Percentiles rank a stretch among this genome's conserved stretches.
phyloP scores from a whole-genome alignment of 2,888 invertebrate species.

The Aspidiotus rigidus region DNA sequence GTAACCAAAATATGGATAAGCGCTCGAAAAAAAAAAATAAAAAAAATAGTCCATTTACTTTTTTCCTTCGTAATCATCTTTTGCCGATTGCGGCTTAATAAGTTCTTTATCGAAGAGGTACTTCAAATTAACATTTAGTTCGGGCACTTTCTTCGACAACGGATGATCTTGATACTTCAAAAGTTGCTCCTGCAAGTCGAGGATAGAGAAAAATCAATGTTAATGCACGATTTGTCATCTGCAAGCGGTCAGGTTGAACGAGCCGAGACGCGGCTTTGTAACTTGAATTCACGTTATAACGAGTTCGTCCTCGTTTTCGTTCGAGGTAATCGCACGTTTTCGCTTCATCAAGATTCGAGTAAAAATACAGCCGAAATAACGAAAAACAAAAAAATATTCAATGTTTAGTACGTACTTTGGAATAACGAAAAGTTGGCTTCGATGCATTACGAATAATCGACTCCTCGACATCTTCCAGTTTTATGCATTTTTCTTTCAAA shows the following conservation, averaged over 20 bases:
- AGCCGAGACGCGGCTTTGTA: too few species aligned
- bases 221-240: too few species aligned
- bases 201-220: background rate
- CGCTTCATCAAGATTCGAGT: background rate
- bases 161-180: slow-evolving; percentile 24
- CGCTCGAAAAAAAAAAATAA: background rate
- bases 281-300: too few species aligned
- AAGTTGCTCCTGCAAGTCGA: slow-evolving; percentile 16
- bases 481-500: slow-evolving; percentile 6
- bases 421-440: slow-evolving; percentile 21
- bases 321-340: background rate
- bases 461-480: slow-evolving; percentile 24
- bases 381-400: background rate
- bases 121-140: slow-evolving; percentile 19
- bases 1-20: too few species aligned
- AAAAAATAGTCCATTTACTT: slow-evolving; percentile 5
- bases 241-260: too few species aligned
- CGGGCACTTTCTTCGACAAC: slow-evolving; percentile 14
- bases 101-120: slow-evolving; percentile 5
- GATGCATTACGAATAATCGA: slow-evolving; percentile 2
- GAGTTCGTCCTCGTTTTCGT: too few species aligned
- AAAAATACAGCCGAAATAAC: background rate
- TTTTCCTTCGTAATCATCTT: slow-evolving; percentile 12
- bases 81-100: slow-evolving; percentile 7
- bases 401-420: slow-evolving; percentile 6